These are phyloP conservation scores for Eira barbara DNA, from an alignment of 2,113 vertebrate species.

Conservation along the genomic window DNA sequence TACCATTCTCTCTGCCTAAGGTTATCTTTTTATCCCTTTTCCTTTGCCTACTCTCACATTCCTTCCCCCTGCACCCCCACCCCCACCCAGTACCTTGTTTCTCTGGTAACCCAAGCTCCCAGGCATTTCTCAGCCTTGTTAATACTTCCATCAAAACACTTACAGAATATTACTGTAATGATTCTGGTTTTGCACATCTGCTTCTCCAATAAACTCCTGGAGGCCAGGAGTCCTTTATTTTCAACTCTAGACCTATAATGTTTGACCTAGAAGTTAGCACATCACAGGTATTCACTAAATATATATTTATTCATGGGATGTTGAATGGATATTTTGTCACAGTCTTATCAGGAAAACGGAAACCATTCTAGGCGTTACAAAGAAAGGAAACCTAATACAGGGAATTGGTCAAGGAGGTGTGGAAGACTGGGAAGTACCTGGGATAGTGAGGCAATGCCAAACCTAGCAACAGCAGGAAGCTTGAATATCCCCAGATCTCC, in stretches of 20 bases:
- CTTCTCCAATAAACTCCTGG: not conserved
- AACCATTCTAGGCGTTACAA: not conserved
- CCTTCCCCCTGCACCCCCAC: not conserved
- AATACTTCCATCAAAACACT: not conserved
- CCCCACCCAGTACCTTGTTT: not conserved
- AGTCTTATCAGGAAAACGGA: not conserved
- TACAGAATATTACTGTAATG: not conserved
- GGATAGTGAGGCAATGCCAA: not conserved
- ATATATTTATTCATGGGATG: not conserved
- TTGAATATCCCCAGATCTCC: not conserved
- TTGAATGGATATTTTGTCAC: not conserved
- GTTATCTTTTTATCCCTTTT: not conserved
- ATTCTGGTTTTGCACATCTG: not conserved
- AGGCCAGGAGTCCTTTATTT: not conserved
- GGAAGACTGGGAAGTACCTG: not conserved
- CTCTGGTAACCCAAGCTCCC: not conserved
- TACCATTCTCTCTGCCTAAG: not conserved
- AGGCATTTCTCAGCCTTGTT: not conserved
- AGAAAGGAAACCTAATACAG: not conserved
- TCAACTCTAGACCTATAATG: not conserved
- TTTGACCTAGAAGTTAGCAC: not conserved
- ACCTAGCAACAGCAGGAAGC: not conserved
- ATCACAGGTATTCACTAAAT: not conserved
- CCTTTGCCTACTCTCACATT: not conserved
- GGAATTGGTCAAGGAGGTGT: not conserved